phyloP scores from a whole-genome alignment of 1,140 invertebrate genomes.

The Drosophila tani region DNA sequence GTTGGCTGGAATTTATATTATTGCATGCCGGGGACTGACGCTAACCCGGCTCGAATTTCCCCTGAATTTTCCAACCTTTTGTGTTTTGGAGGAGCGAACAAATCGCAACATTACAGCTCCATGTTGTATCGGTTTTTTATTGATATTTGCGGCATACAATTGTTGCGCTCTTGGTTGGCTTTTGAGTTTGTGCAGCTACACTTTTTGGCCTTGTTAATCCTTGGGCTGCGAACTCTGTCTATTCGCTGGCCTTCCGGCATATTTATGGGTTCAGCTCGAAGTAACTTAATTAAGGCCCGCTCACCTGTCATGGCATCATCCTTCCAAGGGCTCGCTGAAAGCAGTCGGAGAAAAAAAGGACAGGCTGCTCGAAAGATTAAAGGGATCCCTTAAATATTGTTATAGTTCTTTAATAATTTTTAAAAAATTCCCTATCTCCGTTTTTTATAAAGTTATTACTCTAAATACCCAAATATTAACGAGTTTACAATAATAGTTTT shows the following conservation, averaged over 20 bases:
- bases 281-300: slow-evolving; percentile 31
- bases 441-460: no score
- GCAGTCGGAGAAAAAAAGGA: neutral
- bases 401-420: neutral
- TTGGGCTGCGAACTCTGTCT: slow-evolving; percentile 8
- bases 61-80: neutral
- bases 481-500: neutral
- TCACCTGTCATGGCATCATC: slow-evolving; percentile 44
- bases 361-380: neutral
- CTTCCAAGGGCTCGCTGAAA: slow-evolving; percentile 9
- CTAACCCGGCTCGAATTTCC: slow-evolving; percentile 29
- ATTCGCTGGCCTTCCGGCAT: slow-evolving; percentile 18
- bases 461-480: no score
- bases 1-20: slow-evolving; percentile 72
- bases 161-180: slow-evolving; percentile 48
- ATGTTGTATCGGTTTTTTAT: slow-evolving; percentile 49
- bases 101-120: slow-evolving; percentile 62
- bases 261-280: slow-evolving; percentile 48
- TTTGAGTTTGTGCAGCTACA: slow-evolving; percentile 47
- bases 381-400: neutral
- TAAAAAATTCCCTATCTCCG: no score
- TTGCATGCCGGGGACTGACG: slow-evolving; percentile 68
- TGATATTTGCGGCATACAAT: slow-evolving; percentile 70
- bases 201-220: slow-evolving; percentile 51
- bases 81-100: slow-evolving; percentile 29